phyloP scores from a whole-genome alignment of 1,140 invertebrate genomes.

The Amyelois transitella region DNA sequence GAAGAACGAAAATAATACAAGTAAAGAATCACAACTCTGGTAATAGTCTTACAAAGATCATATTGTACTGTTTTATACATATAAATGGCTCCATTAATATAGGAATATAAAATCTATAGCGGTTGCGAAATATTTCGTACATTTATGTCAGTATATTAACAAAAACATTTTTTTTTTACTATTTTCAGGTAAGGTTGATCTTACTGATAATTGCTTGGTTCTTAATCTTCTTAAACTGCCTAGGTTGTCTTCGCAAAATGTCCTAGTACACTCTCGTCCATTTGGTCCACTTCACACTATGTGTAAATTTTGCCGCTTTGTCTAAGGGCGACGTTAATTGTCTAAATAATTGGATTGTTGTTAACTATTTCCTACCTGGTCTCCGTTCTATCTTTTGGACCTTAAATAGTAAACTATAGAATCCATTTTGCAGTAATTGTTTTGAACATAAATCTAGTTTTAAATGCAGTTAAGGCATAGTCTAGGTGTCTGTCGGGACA shows the following conservation, averaged over 20 bases:
- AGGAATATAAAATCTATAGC: too few species aligned
- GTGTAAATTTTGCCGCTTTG: constrained; percentile 14
- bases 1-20: too few species aligned
- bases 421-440: neutral
- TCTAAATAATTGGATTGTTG: constrained; percentile 48
- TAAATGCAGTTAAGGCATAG: neutral
- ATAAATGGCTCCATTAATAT: too few species aligned
- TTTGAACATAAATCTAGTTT: neutral
- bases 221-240: too few species aligned
- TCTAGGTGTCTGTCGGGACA: neutral
- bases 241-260: neutral
- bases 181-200: too few species aligned
- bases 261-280: neutral
- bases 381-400: neutral
- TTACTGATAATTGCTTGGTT: too few species aligned
- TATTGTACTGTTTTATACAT: too few species aligned
- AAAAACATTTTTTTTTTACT: too few species aligned
- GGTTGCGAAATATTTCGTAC: too few species aligned
- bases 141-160: too few species aligned
- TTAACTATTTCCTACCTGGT: constrained; percentile 8
- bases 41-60: too few species aligned
- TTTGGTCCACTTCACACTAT: neutral
- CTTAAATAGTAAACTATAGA: neutral
- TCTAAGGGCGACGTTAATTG: constrained; percentile 37
- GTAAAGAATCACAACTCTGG: too few species aligned